phyloP scores from a whole-genome alignment of 2,113 vertebrate species.

The Carassius gibelio region DNA sequence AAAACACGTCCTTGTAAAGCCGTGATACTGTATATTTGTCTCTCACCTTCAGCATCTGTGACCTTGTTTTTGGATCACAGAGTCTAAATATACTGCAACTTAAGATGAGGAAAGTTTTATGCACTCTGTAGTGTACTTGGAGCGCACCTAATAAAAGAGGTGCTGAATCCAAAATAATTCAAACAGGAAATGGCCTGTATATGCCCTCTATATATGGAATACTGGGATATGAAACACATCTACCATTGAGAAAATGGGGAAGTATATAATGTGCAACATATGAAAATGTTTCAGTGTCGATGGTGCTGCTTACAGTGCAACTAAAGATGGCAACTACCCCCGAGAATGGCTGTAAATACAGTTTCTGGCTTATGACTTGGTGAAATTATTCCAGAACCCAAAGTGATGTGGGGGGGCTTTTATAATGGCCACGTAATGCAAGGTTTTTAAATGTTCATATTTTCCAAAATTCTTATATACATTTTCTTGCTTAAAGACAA shows the following conservation, averaged over 20 bases:
- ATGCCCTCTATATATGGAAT: not conserved
- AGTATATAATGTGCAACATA: not conserved
- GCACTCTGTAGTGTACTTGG: not conserved
- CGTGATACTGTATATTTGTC: not conserved
- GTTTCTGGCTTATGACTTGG: not conserved
- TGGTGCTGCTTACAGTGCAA: not conserved
- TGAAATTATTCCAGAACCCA: not conserved
- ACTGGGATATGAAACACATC: slow-evolving; percentile 6
- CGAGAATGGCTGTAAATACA: not conserved
- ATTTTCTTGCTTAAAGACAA: not conserved
- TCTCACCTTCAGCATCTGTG: slow-evolving; percentile 14
- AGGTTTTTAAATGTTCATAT: not conserved
- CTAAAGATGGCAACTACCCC: not conserved
- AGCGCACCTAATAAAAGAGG: not conserved
- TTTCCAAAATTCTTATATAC: not conserved
- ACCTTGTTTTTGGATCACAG: not conserved
- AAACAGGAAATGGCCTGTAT: not conserved
- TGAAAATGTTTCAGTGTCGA: not conserved
- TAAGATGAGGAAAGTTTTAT: slow-evolving; percentile 2
- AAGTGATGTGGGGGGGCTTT: not conserved
- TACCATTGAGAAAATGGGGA: not conserved
- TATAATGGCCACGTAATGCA: not conserved
- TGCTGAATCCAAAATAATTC: not conserved
- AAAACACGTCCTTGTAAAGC: not conserved
- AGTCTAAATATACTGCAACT: not conserved